Evolutionary conservation across 1,140 invertebrate genomes (phyloP).

Genomic region (Anthonomus grandis): DNA sequence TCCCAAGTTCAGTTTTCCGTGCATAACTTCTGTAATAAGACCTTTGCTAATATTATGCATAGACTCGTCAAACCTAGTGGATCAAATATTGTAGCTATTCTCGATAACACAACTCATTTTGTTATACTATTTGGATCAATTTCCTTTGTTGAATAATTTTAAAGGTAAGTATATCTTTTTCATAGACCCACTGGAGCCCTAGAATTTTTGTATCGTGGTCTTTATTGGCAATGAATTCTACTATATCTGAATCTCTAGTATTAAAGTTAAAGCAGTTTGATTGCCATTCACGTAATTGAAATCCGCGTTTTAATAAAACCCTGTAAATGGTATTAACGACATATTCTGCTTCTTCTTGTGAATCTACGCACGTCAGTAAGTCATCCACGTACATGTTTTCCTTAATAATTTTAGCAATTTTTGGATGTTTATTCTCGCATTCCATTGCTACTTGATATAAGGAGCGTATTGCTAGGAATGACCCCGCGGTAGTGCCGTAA

Average conservation of each 20-base stretch:
- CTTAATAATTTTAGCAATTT: conserved; percentile 33
- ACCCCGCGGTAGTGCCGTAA: conserved; percentile 45
- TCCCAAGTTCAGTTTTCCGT: conserved; percentile 41
- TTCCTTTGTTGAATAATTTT: no score
- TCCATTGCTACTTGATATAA: conserved; percentile 39
- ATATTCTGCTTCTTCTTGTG: conserved; percentile 4
- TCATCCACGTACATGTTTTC: conserved; percentile 53
- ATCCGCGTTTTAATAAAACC: conserved; percentile 25
- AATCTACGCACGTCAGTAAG: conserved; percentile 44
- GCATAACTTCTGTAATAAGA: conserved; percentile 44
- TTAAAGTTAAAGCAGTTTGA: conserved; percentile 32
- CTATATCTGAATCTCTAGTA: conserved; percentile 36
- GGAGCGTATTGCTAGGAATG: conserved; percentile 43
- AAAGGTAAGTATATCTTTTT: no score
- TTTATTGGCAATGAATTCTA: conserved; percentile 21
- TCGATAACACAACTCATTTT: conserved; percentile 30
- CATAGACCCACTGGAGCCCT: no score
- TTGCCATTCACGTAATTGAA: conserved; percentile 36
- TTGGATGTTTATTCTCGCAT: conserved; percentile 29
- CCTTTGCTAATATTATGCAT: conserved; percentile 39
- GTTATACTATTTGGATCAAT: background rate
- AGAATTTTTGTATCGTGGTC: no score
- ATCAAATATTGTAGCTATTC: conserved; percentile 34
- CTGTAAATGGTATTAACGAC: conserved; percentile 19
- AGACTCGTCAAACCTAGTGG: conserved; percentile 37